Evolutionary conservation across 53 echinoderm and acorn worm genomes (phyloP).

Genomic region (Glandiceps talaboti): DNA sequence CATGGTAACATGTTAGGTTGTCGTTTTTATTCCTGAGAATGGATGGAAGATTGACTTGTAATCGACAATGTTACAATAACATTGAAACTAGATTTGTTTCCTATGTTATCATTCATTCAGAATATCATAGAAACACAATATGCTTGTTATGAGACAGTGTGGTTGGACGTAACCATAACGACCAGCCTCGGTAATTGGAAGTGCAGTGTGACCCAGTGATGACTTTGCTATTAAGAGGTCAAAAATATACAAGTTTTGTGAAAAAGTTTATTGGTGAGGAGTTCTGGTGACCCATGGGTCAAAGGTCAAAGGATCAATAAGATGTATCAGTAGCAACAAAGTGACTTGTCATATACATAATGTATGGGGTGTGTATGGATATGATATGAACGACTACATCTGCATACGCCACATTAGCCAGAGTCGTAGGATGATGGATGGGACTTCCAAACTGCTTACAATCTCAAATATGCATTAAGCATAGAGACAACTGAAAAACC

Average conservation of each 20-base stretch:
- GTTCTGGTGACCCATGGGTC: neutral
- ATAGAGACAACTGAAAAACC: too few relatives aligned
- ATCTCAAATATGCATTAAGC: too few relatives aligned
- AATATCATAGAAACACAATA: neutral
- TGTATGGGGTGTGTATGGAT: neutral
- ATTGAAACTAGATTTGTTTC: too few relatives aligned
- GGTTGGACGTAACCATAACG: neutral
- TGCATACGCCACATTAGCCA: neutral
- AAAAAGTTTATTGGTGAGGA: neutral
- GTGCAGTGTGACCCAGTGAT: neutral
- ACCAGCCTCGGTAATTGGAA: neutral
- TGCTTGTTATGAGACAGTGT: neutral
- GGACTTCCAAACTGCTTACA: too few relatives aligned
- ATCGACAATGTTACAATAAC: too few relatives aligned
- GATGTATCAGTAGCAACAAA: neutral
- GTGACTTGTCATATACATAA: neutral
- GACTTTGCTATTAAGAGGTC: neutral
- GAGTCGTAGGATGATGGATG: too few relatives aligned
- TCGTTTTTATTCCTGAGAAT: neutral
- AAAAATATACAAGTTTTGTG: neutral
- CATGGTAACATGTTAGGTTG: neutral
- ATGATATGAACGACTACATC: neutral
- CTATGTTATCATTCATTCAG: too few relatives aligned
- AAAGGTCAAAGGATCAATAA: neutral
- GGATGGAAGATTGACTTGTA: neutral